Percentiles rank a stretch among this genome's conserved stretches.
Evolutionary conservation across 2,113 vertebrate genomes (phyloP).

Genomic region (Leptodactylus fuscus): DNA sequence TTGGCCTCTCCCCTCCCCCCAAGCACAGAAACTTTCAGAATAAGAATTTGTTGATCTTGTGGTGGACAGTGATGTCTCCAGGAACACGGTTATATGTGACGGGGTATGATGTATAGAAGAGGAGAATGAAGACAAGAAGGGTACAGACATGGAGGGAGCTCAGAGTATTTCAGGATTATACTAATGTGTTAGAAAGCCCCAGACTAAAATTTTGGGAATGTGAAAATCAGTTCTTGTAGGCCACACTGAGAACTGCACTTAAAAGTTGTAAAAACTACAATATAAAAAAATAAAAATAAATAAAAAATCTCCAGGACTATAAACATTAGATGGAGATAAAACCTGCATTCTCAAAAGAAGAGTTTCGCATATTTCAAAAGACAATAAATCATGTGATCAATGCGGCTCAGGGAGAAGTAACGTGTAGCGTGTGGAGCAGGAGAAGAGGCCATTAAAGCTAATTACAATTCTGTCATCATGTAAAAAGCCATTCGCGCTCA

Average conservation of each 20-base stretch:
- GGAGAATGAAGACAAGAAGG: no score
- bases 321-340: neutral
- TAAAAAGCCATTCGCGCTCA: constrained; percentile 8
- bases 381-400: neutral
- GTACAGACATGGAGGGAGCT: neutral
- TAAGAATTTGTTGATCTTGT: neutral
- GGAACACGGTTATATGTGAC: no score
- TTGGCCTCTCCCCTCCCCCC: no score
- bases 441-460: constrained; percentile 32
- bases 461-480: constrained; percentile 38
- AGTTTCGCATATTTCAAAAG: neutral
- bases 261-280: neutral
- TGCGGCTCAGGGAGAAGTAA: neutral
- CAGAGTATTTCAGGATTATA: neutral
- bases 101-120: no score
- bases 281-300: no score
- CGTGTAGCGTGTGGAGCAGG: neutral
- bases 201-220: neutral
- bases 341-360: neutral
- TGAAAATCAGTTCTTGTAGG: neutral
- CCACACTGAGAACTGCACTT: neutral
- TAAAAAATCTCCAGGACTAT: no score
- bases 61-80: no score
- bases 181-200: neutral
- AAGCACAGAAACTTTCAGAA: neutral